Evolutionary conservation across 1,140 invertebrate species (phyloP), one percentile per base, ranked within the genome.

Genomic region (Elysia chlorotica): DNA sequence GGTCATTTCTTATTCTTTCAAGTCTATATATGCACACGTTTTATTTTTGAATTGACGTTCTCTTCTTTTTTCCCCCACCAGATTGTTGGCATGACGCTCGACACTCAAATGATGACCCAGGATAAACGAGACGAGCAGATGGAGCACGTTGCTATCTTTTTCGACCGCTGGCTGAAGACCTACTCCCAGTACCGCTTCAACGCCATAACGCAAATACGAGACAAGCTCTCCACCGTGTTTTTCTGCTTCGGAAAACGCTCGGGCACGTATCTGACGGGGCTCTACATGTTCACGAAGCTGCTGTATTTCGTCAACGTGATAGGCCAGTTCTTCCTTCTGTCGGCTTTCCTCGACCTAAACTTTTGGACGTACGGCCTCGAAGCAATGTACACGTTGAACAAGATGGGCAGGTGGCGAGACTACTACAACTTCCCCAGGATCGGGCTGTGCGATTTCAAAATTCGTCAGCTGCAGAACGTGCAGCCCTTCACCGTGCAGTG

Each of bases 391-490:
- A 81, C 86, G 48, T 73, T 89, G 31, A 73, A 82, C 25, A 77
- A 80, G 36, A 85, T 87, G 5, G 79, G 82, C 25, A 82, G 86
- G 59, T 88, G 87, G 88, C 82, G 76, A 70, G 82, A 82, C 54
- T 82, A 81, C 69, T 83, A 78, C 72, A 74, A 85, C 36, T 90
- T 90, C 79, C 89, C 89, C 10, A 79, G 88, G 14, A 87, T 90
- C 2, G 90, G 89, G 0, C 79, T 89, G 67, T 90, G 89, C 77
- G 88, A 90, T 76, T 89, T 89, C 81, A 78, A 89, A 62, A 87
- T 89, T 25, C 85, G 89, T 28, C 88, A 88, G 23, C 81, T 89
- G 17, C 67, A 78, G 41, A 84, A 84, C 68, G 65, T 82, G 28
- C 83, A 87, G 67, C 78, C 78, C 0, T 81, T 78, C 53, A 82